phyloP scores from a whole-genome alignment of 1,140 invertebrate species.

The Drosophila grimshawi region DNA sequence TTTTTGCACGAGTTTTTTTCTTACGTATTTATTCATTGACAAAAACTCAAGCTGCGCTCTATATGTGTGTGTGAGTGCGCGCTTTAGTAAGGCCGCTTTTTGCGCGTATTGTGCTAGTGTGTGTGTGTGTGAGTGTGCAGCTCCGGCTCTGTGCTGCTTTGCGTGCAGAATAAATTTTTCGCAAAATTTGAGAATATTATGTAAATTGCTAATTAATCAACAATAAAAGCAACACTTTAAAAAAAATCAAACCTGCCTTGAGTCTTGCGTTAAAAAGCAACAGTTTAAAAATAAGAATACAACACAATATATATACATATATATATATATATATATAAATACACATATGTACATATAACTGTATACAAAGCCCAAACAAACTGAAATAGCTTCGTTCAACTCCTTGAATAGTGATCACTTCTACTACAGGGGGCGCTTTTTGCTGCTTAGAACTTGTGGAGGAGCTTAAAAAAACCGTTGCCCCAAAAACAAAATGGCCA shows the following conservation, averaged over 20 bases:
- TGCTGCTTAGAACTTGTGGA: conserved; percentile 17
- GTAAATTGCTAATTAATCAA: conserved; percentile 51
- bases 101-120: conserved; percentile 24
- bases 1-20: conserved; percentile 83
- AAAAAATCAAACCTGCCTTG: conserved; percentile 16
- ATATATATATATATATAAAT: conserved; percentile 4
- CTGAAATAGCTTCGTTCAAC: not conserved
- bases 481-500: conserved; percentile 63
- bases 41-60: conserved; percentile 77
- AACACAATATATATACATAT: not conserved
- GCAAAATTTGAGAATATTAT: conserved; percentile 56
- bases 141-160: conserved; percentile 47
- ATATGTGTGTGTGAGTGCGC: conserved; percentile 55
- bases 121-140: conserved; percentile 34
- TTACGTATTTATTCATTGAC: conserved; percentile 84
- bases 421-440: conserved; percentile 24
- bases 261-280: conserved; percentile 28
- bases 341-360: not conserved
- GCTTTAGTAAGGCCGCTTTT: conserved; percentile 47
- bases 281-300: conserved; percentile 36
- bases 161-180: conserved; percentile 71
- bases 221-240: conserved; percentile 17
- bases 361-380: not conserved
- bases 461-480: conserved; percentile 60
- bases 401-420: conserved; percentile 1